phyloP scores from a whole-genome alignment of 2,113 vertebrate genomes.

The Stictonetta naevosa region DNA sequence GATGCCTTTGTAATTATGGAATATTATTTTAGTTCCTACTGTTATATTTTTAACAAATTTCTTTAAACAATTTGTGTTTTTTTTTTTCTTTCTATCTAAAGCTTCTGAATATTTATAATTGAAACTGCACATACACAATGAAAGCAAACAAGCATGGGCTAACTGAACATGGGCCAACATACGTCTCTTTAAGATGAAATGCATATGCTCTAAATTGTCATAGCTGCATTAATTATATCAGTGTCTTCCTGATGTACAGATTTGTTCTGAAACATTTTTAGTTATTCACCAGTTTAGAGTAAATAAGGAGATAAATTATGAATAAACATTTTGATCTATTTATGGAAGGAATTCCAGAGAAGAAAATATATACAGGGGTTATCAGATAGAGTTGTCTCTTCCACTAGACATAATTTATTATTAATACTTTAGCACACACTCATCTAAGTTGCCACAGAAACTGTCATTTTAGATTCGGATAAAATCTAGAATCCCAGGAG shows the following conservation, averaged over 20 bases:
- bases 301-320: not conserved
- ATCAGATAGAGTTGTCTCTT: not conserved
- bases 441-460: not conserved
- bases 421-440: not conserved
- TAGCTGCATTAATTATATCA: not conserved
- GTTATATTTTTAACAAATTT: not conserved
- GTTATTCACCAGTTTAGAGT: not conserved
- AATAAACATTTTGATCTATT: not conserved
- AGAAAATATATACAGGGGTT: not conserved
- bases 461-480: not conserved
- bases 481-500: not conserved
- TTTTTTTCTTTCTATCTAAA: not conserved
- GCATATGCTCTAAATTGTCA: conserved; percentile 5
- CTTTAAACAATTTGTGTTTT: not conserved
- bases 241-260: not conserved
- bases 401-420: not conserved
- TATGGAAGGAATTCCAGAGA: not conserved
- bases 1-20: not conserved
- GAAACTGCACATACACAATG: not conserved
- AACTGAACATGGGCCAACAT: not conserved
- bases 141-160: not conserved
- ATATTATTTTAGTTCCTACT: not conserved
- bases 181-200: not conserved
- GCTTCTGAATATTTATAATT: not conserved
- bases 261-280: not conserved